Percentiles rank a stretch among this genome's conserved stretches.
phyloP scores from a whole-genome alignment of 1,140 invertebrate species.

The Cydia splendana region DNA sequence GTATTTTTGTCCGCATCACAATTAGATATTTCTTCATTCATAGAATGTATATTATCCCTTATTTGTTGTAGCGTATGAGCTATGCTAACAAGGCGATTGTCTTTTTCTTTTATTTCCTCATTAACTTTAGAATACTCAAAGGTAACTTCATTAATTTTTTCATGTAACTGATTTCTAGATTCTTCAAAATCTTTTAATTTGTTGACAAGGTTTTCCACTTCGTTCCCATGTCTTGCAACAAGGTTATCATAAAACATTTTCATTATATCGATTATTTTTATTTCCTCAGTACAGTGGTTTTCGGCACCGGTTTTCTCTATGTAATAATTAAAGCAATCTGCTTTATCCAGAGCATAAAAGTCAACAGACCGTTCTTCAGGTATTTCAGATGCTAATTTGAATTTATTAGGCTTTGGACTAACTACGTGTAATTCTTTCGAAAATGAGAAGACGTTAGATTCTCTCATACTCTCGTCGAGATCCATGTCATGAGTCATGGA shows the following conservation, averaged over 20 bases:
- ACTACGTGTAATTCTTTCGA: conserved; percentile 40
- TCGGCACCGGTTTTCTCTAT: conserved; percentile 51
- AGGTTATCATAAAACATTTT: conserved; percentile 62
- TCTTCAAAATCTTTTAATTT: conserved; percentile 64
- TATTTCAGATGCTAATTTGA: conserved; percentile 43
- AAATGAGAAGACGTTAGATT: conserved; percentile 44
- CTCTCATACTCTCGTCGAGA: conserved; percentile 62
- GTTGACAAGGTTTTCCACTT: conserved; percentile 66
- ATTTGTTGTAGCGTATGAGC: conserved; percentile 43
- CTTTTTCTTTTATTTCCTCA: conserved; percentile 48
- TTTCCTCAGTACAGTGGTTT: conserved; percentile 47
- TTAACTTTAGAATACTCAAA: conserved; percentile 44
- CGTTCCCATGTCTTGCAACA: conserved; percentile 56
- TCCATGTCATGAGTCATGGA: conserved; percentile 59
- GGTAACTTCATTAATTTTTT: conserved; percentile 43
- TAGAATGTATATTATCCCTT: conserved; percentile 40
- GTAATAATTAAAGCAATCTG: conserved; percentile 63
- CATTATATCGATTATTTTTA: conserved; percentile 69
- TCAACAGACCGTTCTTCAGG: conserved; percentile 48
- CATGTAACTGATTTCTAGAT: conserved; percentile 50
- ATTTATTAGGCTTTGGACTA: conserved; percentile 6
- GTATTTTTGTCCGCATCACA: conserved; percentile 36
- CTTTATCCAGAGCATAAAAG: conserved; percentile 56
- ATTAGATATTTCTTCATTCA: conserved; percentile 36
- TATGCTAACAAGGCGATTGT: conserved; percentile 43